These are phyloP conservation scores for Silurus glanis DNA, from an alignment of 2,113 vertebrate genomes.

Conservation along the genomic window DNA sequence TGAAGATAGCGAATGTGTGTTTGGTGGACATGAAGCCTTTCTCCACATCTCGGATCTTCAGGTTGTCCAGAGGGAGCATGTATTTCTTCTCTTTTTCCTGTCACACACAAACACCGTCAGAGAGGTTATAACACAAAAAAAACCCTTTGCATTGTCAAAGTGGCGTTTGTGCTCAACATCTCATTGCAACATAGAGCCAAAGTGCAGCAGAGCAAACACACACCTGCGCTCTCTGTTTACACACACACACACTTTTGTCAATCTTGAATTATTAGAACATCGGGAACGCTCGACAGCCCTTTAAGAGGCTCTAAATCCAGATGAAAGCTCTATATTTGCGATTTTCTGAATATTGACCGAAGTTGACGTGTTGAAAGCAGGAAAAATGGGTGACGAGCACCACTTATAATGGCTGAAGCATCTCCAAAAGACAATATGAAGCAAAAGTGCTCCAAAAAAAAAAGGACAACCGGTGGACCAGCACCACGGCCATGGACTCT, in stretches of 20 bases:
- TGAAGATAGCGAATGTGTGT: conserved; percentile 93
- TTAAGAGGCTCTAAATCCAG: too few relatives aligned
- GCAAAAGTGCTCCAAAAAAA: too few relatives aligned
- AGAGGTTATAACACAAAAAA: not conserved
- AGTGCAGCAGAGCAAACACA: conserved; percentile 15
- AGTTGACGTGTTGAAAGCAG: too few relatives aligned
- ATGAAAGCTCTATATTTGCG: not conserved
- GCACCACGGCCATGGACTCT: too few relatives aligned
- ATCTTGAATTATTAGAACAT: not conserved
- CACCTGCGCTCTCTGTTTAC: not conserved
- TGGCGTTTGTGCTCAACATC: too few relatives aligned
- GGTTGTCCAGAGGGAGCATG: conserved; percentile 93
- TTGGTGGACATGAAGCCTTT: conserved; percentile 98
- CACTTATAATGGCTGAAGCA: too few relatives aligned
- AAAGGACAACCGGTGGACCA: too few relatives aligned
- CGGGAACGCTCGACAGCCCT: not conserved
- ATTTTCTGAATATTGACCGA: too few relatives aligned
- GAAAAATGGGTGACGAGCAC: too few relatives aligned
- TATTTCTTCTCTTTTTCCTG: conserved; percentile 99
- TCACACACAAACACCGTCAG: not conserved
- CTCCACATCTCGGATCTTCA: conserved; percentile 92
- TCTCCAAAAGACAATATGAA: too few relatives aligned
- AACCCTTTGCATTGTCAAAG: not conserved
- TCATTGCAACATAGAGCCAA: conserved; percentile 6
- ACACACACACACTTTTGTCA: not conserved